Conservation (phyloP, 2,888 invertebrate genomes). For the Myathropa florea region DNA sequence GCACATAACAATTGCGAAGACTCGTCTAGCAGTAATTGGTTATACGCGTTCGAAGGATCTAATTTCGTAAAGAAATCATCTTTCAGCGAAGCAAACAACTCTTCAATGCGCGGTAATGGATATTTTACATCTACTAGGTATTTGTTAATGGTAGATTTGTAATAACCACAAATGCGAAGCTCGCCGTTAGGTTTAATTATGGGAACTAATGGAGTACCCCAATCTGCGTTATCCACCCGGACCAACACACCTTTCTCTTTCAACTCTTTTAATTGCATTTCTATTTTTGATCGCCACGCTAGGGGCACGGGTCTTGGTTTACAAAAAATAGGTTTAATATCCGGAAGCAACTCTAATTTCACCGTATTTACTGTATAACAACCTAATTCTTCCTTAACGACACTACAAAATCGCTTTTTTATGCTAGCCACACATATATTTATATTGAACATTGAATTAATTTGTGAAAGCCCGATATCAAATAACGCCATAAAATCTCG, state of each 20-base stretch:
- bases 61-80: slow-evolving; percentile 69
- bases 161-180: slow-evolving; percentile 40
- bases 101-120: slow-evolving; percentile 8
- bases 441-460: too few relatives aligned
- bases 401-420: background rate
- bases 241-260: background rate
- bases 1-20: too few relatives aligned
- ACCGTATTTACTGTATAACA: too few relatives aligned
- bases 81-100: slow-evolving; percentile 21
- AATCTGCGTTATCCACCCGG: slow-evolving; percentile 41
- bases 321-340: slow-evolving; percentile 31
- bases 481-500: too few relatives aligned
- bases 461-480: too few relatives aligned
- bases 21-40: slow-evolving; percentile 74
- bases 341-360: background rate
- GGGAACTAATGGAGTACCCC: slow-evolving; percentile 30
- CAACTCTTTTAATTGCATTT: slow-evolving; percentile 16
- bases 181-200: slow-evolving; percentile 5
- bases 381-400: too few relatives aligned
- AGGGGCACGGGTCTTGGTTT: slow-evolving; percentile 27
- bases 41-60: slow-evolving; percentile 74
- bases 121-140: slow-evolving; percentile 5
- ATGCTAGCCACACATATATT: background rate
- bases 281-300: slow-evolving; percentile 40
- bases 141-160: slow-evolving; percentile 32